Evolutionary conservation across 2,113 vertebrate species (phyloP).

Genomic region (Microtus pennsylvanicus): DNA sequence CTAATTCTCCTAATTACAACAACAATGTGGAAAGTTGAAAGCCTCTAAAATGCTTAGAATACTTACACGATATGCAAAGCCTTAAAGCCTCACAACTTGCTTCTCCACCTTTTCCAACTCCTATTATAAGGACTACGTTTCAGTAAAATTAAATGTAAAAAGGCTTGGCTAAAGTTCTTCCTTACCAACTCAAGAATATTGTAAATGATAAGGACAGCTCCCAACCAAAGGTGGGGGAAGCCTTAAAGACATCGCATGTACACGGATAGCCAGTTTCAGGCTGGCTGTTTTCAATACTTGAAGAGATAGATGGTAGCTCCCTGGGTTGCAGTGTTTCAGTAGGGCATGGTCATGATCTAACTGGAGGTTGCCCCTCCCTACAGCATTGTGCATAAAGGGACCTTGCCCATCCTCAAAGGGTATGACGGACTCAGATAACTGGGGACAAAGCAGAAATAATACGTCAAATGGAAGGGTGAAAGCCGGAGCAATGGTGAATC

Average conservation of each 20-base stretch:
- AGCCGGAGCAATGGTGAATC: not conserved
- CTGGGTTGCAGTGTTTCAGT: not conserved
- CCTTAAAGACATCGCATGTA: not conserved
- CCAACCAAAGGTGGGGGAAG: not conserved
- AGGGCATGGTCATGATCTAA: not conserved
- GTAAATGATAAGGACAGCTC: not conserved
- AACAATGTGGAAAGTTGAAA: too few species aligned
- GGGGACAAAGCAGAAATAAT: constrained; percentile 4
- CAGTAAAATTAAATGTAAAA: not conserved
- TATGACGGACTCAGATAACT: not conserved
- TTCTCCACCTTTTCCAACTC: not conserved
- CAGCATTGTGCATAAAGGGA: not conserved
- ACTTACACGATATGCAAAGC: too few species aligned
- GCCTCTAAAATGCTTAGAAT: too few species aligned
- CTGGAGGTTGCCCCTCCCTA: not conserved
- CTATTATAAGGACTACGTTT: not conserved
- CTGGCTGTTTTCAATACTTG: not conserved
- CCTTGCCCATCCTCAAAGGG: not conserved
- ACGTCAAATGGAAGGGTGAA: not conserved
- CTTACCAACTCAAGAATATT: not conserved
- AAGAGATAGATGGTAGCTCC: not conserved
- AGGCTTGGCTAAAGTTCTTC: not conserved
- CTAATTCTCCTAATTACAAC: too few species aligned
- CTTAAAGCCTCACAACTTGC: too few species aligned
- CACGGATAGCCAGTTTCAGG: not conserved